A percentile compares a stretch with the other conserved stretches of the same genome.
phyloP scores from a whole-genome alignment of 1,140 invertebrate genomes.

The Drosophila nigromelanica region DNA sequence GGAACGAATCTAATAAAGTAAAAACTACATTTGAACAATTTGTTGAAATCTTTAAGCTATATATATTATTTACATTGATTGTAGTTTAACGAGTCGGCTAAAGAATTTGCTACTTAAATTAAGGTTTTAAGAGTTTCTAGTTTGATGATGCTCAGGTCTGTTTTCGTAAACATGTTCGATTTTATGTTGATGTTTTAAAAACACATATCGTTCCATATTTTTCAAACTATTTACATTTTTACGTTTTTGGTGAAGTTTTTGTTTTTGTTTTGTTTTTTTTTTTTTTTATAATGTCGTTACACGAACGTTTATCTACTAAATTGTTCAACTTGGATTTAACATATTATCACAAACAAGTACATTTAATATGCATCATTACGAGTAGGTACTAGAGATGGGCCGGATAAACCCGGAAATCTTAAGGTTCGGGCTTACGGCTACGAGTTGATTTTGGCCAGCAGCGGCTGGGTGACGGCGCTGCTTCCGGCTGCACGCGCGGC shows the following conservation, averaged over 20 bases:
- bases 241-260: too few relatives aligned
- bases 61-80: slow-evolving; percentile 12
- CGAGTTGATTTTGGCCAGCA: slow-evolving; percentile 80
- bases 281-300: too few relatives aligned
- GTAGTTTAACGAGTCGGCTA: too few relatives aligned
- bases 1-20: slow-evolving; percentile 50
- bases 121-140: background rate
- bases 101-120: slow-evolving; percentile 58
- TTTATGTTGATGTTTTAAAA: too few relatives aligned
- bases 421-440: slow-evolving; percentile 57
- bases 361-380: slow-evolving; percentile 68
- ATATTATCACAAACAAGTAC: slow-evolving; percentile 79
- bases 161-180: too few relatives aligned
- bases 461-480: slow-evolving; percentile 69
- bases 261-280: too few relatives aligned
- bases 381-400: slow-evolving; percentile 40
- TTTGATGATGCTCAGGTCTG: slow-evolving; percentile 1
- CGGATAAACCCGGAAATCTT: slow-evolving; percentile 15
- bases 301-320: slow-evolving; percentile 42
- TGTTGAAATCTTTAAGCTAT: background rate
- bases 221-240: too few relatives aligned
- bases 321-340: slow-evolving; percentile 76
- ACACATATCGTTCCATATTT: too few relatives aligned
- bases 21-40: slow-evolving; percentile 27
- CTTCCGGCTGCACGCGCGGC: slow-evolving; percentile 20